phyloP scores from a whole-genome alignment of 2,797 vertebrate species.

The Sternarchorhynchus goeldii region DNA sequence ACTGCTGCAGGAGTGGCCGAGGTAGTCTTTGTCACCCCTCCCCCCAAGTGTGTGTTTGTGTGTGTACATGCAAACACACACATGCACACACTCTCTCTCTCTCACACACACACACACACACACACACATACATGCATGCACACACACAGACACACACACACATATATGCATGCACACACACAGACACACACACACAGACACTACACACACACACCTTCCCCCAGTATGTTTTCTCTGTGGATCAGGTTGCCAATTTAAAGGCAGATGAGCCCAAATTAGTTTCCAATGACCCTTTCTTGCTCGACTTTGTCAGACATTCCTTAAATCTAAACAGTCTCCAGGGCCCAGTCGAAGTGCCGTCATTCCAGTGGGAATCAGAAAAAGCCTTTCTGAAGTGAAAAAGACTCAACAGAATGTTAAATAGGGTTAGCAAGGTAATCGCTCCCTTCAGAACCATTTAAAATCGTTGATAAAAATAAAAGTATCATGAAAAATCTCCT shows the following conservation, averaged over 20 bases:
- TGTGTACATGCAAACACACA: too few species aligned
- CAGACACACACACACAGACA: too few species aligned
- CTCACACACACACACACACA: too few species aligned
- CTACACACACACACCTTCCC: conserved; percentile 45
- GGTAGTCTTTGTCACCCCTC: conserved; percentile 43
- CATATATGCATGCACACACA: too few species aligned
- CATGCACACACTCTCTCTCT: too few species aligned
- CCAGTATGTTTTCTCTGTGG: conserved; percentile 61
- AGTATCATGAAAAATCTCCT: conserved; percentile 11
- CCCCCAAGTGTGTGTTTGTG: too few species aligned
- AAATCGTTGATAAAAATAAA: conserved; percentile 42
- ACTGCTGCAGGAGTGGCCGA: conserved; percentile 26
- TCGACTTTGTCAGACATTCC: conserved; percentile 28
- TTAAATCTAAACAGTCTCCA: conserved; percentile 54
- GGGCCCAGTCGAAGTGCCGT: conserved; percentile 39
- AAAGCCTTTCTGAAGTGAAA: conserved; percentile 24
- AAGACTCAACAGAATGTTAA: conserved; percentile 26
- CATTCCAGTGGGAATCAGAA: conserved; percentile 26
- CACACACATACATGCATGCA: too few species aligned
- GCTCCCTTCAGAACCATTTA: conserved; percentile 29
- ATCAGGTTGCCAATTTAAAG: conserved; percentile 57
- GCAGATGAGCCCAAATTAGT: conserved; percentile 60
- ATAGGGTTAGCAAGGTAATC: conserved; percentile 21
- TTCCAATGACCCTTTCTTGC: conserved; percentile 60
- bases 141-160: too few species aligned